Conservation (phyloP, 2,888 invertebrate species). For the Heliconius ethilla region DNA sequence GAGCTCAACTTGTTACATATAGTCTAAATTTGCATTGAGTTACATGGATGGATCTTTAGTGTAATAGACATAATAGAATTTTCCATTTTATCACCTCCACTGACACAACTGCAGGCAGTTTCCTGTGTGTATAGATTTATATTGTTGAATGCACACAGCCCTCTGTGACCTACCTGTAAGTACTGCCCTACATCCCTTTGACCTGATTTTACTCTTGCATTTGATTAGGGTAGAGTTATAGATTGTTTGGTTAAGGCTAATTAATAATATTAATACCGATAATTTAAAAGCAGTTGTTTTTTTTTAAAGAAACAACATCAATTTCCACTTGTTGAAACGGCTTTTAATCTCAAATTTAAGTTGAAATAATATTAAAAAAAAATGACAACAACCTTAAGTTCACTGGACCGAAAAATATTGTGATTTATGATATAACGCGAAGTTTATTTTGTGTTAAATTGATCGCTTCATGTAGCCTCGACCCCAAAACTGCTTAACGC, state of each 20-base stretch:
- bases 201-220: constrained; percentile 56
- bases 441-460: constrained; percentile 64
- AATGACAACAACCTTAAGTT: background rate
- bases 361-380: background rate
- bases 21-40: constrained; percentile 37
- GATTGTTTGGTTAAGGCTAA: constrained; percentile 23
- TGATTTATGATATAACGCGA: constrained; percentile 59
- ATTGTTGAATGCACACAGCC: constrained; percentile 68
- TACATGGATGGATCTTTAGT: constrained; percentile 48
- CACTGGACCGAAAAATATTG: constrained; percentile 45
- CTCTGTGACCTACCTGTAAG: constrained; percentile 56
- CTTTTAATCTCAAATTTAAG: background rate
- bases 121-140: constrained; percentile 49
- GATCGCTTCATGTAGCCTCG: constrained; percentile 62
- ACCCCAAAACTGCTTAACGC: constrained; percentile 65
- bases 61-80: constrained; percentile 61
- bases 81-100: constrained; percentile 62
- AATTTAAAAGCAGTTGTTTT: constrained; percentile 1
- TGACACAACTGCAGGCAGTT: constrained; percentile 53
- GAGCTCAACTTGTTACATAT: constrained; percentile 9
- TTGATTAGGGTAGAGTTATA: constrained; percentile 45
- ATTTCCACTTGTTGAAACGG: no score
- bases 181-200: constrained; percentile 61
- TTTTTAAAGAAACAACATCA: background rate
- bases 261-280: constrained; percentile 8